phyloP scores from a whole-genome alignment of 2,797 vertebrate species.

The Enteromius paludinosus region DNA sequence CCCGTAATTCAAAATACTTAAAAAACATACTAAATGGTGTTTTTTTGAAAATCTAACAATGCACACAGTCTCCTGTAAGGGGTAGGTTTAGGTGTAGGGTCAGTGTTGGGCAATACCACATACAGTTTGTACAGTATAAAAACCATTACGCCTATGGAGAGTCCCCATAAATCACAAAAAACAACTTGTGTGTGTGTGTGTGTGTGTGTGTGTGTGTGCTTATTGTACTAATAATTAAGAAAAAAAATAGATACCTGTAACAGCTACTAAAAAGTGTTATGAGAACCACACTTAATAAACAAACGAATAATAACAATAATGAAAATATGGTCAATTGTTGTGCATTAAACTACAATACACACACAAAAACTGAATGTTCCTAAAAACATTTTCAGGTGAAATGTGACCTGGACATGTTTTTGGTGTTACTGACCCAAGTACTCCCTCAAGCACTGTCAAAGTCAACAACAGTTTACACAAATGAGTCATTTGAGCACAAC shows the following conservation, averaged over 20 bases:
- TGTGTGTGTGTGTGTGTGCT: too few species aligned
- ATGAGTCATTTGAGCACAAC: slow-evolving; percentile 40
- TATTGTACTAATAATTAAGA: too few species aligned
- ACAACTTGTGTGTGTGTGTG: too few species aligned
- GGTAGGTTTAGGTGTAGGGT: too few species aligned
- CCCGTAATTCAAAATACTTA: too few species aligned
- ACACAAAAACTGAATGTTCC: background rate
- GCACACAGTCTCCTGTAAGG: too few species aligned
- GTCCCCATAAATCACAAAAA: too few species aligned
- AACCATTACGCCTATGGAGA: too few species aligned
- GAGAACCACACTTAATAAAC: background rate
- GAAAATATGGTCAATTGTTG: background rate
- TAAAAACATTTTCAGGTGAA: background rate
- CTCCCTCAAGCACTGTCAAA: slow-evolving; percentile 21
- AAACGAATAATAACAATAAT: background rate
- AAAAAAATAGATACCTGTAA: background rate
- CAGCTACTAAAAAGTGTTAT: background rate
- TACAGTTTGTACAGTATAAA: too few species aligned
- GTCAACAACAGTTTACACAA: slow-evolving; percentile 36
- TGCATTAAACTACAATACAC: background rate
- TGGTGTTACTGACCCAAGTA: background rate
- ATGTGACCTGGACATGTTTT: slow-evolving; percentile 18
- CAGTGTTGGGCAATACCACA: too few species aligned
- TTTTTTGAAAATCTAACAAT: too few species aligned
- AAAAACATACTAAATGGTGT: too few species aligned